Evolutionary conservation across 1,140 invertebrate species (phyloP).

Genomic region (Cepaea nemoralis): DNA sequence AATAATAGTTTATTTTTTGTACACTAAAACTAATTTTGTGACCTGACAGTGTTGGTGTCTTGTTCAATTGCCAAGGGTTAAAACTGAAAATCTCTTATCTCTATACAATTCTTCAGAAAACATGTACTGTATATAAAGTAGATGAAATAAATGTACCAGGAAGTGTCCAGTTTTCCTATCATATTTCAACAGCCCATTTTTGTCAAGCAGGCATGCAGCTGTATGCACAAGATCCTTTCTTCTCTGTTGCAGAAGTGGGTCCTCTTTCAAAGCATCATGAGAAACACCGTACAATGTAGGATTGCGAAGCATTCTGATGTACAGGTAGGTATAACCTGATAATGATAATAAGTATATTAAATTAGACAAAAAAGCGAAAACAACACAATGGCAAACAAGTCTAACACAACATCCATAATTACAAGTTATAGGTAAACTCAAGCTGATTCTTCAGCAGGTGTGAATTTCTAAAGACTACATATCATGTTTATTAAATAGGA

Average conservation of each 20-base stretch:
- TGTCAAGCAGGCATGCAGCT: conserved; percentile 90
- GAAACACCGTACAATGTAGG: conserved; percentile 91
- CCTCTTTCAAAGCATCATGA: conserved; percentile 79
- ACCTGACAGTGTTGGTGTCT: too few species aligned
- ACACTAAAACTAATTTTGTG: too few species aligned
- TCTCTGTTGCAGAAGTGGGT: conserved; percentile 88
- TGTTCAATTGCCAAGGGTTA: too few species aligned
- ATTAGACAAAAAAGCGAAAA: neutral
- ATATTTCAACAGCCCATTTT: conserved; percentile 93
- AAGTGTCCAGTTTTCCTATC: conserved; percentile 95
- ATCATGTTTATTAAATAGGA: too few species aligned
- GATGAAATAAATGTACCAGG: conserved; percentile 74
- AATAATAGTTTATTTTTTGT: too few species aligned
- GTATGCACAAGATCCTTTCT: conserved; percentile 97
- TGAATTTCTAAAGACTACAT: too few species aligned
- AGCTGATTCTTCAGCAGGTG: too few species aligned
- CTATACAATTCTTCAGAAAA: too few species aligned
- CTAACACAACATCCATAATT: neutral
- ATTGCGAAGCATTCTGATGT: conserved; percentile 79
- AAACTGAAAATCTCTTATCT: too few species aligned
- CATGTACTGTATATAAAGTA: too few species aligned
- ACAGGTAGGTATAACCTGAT: conserved; percentile 91
- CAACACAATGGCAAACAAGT: neutral
- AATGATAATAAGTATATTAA: neutral
- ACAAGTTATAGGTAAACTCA: neutral